Base-by-base conservation (phyloP, 2,113 vertebrate species). In the Eclectus roratus region DNA sequence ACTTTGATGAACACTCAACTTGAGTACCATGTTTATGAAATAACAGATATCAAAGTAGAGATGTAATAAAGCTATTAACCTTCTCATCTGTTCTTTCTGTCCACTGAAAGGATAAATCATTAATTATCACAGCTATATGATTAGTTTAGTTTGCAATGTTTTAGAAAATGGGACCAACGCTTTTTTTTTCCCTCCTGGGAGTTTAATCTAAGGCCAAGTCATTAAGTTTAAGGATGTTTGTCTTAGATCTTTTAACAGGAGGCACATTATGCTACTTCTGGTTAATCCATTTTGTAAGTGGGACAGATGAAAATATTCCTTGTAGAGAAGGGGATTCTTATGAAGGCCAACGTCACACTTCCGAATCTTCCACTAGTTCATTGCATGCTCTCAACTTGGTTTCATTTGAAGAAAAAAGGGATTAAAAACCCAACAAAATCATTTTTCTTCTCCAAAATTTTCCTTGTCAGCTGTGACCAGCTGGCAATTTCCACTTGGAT, bases 191-290 rank as follows among this genome's bases (percentile, higher is more conserved):
- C 58, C 76, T 91, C 47, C 37, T 56, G 55, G 56, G 90, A 95
- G 69, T 91, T 43, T 84, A 80, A 86, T 91, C 63, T 89, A 86
- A 85, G 65, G 39, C 44, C 17, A 3, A 92, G 61, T 94, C 31
- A 14, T 91, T 93, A 93, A 77, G 28, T 66, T 64, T 83, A 55
- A 95, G 64, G 94, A 79, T 81, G 35, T 94, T 94, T 93, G 64
- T 65, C 72, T 94, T 95, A 95, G 83, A 74, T 89, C 61, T 93
- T 93, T 93, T 93, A 96, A 65, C 72, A 84, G 71, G 77, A 95
- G 79, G 60, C 35, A 91, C 35, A 37, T 68, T 66, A 33, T 88
- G 39, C 61, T 92, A 49, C 55, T 86, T 94, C 88, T 92, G 85
- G 72, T 84, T 94, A 93, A 86, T 88, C 80, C 72, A 86, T 94